Base-by-base conservation (phyloP, 1,140 invertebrate genomes). In the Platyscapa corneri region DNA sequence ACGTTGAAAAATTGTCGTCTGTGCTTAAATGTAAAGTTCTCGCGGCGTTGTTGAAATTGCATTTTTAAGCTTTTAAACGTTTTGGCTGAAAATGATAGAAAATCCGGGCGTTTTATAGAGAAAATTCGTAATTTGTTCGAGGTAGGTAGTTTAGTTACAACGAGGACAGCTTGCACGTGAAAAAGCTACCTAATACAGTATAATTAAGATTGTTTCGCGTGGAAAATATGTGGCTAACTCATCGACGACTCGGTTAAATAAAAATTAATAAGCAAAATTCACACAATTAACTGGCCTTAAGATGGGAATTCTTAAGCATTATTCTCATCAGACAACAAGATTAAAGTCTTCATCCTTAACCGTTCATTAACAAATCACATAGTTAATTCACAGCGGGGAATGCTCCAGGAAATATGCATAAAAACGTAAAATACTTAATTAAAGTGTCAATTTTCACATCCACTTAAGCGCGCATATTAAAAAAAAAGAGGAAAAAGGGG, bases 361-460 rank as follows among this genome's bases (percentile, higher is more conserved):
- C 70, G 53, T 60, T 82, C 34, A 82, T 82, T 82, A 82, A 32
- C 23, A 75, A 75, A 82, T 75, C 67, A 74, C 32, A 37, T 34
- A 37, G 64, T 72, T 82, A 30, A 56, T 82, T 72, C 60, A 34
- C 46, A 72, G 42, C 65, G 27, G 16, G 0, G 1, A 72, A 20
- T 64, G 27, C 46, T 53, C 30, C 30, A 1, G 18, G 34, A 23
- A 42, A 80, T 64, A n/a, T 32, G 20, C n/a, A 60, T 72, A 49
- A 70, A 32, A 53, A 53, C 42, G 46, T 46, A 46, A 70, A 82
- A 76, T 60, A 56, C 37, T 76, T 83, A 64, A 83, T 83, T 76
- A 83, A 83, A 76, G 72, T 83, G 72, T 83, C 72, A 83, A 83
- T 83, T 83, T 83, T 76, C 72, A 76, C 53, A n/a, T 83, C 72